Conservation (phyloP, 2,113 vertebrate genomes). For the Psephotus haematonotus region DNA sequence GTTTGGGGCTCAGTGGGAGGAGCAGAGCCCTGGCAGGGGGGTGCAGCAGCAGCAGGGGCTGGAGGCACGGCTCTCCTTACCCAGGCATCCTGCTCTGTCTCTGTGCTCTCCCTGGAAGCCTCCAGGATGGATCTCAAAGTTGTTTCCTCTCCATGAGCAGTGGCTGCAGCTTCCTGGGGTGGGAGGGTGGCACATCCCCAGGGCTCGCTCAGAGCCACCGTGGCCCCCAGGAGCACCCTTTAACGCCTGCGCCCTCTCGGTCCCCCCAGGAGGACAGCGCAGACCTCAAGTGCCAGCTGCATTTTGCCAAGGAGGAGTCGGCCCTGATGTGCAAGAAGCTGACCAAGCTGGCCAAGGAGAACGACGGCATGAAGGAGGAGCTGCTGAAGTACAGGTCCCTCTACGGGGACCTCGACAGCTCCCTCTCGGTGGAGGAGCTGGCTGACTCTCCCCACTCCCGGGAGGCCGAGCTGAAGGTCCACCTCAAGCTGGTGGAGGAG, state of each 20-base stretch:
- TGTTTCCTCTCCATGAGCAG: neutral
- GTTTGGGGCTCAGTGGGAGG: rapidly evolving
- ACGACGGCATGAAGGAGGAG: conserved; percentile 94
- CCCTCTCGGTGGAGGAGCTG: conserved; percentile 90
- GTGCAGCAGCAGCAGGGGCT: neutral
- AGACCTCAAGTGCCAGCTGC: conserved; percentile 95
- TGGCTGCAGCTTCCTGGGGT: neutral
- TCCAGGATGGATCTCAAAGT: neutral
- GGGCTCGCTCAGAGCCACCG: neutral
- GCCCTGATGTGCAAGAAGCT: conserved; percentile 99
- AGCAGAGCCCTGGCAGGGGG: rapidly evolving
- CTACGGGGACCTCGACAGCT: conserved; percentile 90
- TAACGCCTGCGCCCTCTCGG: neutral
- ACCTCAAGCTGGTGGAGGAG: conserved; percentile 96
- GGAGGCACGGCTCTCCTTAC: rapidly evolving
- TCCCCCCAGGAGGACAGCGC: conserved; percentile 89
- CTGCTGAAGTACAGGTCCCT: conserved; percentile 91
- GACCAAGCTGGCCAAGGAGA: conserved; percentile 94
- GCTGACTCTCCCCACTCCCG: conserved; percentile 92
- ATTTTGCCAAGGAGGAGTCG: conserved; percentile 97
- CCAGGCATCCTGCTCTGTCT: neutral
- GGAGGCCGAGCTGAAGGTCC: conserved; percentile 91
- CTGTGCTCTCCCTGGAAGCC: neutral
- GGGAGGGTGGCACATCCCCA: neutral
- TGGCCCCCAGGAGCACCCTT: neutral